Percentiles rank a stretch among this genome's conserved stretches.
These are phyloP conservation scores for Heliconius ethilla DNA, from an alignment of 2,888 invertebrate species.

Conservation along the genomic window DNA sequence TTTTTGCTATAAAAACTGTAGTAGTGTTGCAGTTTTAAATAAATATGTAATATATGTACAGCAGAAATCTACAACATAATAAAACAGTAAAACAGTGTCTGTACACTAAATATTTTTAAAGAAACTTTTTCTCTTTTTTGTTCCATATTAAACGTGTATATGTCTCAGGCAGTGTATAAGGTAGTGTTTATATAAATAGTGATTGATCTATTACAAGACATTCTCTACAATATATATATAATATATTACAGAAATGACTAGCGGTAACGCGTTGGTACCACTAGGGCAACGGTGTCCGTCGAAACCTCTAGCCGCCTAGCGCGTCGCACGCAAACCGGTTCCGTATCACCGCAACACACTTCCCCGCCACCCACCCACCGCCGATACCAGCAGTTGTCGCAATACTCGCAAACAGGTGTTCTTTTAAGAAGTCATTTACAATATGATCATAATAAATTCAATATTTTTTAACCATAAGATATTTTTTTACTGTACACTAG, in stretches of 20 bases:
- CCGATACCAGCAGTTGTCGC: constrained; percentile 59
- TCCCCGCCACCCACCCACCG: constrained; percentile 35
- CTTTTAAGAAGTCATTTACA: constrained; percentile 50
- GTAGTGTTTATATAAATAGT: neutral
- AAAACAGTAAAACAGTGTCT: too few species aligned
- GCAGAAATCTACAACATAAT: too few species aligned
- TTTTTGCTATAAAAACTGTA: neutral
- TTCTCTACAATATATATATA: constrained; percentile 32
- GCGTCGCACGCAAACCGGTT: constrained; percentile 63
- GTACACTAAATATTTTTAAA: too few species aligned
- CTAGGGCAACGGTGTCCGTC: constrained; percentile 69
- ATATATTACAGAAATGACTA: constrained; percentile 51
- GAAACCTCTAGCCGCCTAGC: constrained; percentile 37
- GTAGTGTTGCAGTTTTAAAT: neutral
- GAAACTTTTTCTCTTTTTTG: neutral
- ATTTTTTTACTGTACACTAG: neutral
- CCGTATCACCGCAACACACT: constrained; percentile 56
- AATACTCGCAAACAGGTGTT: constrained; percentile 70
- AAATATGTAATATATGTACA: too few species aligned
- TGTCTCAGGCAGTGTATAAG: neutral
- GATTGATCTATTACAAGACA: constrained; percentile 41
- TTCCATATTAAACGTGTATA: neutral
- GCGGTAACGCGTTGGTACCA: constrained; percentile 65
- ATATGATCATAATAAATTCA: neutral
- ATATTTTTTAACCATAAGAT: neutral